Evolutionary conservation across 2,888 invertebrate species (phyloP).

Genomic region (Carterocephalus palaemon): DNA sequence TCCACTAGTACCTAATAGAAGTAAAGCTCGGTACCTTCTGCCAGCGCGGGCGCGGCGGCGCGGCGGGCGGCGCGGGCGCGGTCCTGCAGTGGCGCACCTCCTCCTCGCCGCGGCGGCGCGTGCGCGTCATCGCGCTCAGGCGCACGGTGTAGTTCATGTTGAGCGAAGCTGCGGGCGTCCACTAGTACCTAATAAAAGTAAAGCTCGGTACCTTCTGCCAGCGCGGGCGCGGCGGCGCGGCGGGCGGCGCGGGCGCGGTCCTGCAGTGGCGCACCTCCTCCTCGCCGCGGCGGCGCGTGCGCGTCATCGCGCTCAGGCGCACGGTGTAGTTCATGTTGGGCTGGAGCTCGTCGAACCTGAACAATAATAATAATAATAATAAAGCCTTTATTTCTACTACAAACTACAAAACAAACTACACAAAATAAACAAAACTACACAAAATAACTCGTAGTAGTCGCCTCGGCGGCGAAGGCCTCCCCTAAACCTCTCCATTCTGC

Average conservation of each 20-base stretch:
- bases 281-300: constrained; percentile 85
- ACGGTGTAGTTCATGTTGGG: constrained; percentile 92
- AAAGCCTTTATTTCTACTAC: no score
- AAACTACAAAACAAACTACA: no score
- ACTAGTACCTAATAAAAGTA: no score
- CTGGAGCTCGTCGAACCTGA: constrained; percentile 83
- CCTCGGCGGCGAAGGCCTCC: no score
- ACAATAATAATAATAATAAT: not conserved
- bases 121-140: constrained; percentile 87
- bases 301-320: constrained; percentile 86
- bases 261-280: constrained; percentile 81
- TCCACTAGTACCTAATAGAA: no score
- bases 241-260: constrained; percentile 86
- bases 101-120: constrained; percentile 84
- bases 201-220: constrained; percentile 73
- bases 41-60: constrained; percentile 75
- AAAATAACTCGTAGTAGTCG: no score
- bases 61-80: constrained; percentile 84
- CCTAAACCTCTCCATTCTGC: no score
- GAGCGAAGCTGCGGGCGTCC: no score
- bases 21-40: constrained; percentile 69
- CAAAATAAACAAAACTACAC: no score
- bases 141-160: no score
- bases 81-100: constrained; percentile 83
- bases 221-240: constrained; percentile 76